Evolutionary conservation across 1,140 invertebrate genomes (phyloP).

Genomic region (Oscheius sp.): DNA sequence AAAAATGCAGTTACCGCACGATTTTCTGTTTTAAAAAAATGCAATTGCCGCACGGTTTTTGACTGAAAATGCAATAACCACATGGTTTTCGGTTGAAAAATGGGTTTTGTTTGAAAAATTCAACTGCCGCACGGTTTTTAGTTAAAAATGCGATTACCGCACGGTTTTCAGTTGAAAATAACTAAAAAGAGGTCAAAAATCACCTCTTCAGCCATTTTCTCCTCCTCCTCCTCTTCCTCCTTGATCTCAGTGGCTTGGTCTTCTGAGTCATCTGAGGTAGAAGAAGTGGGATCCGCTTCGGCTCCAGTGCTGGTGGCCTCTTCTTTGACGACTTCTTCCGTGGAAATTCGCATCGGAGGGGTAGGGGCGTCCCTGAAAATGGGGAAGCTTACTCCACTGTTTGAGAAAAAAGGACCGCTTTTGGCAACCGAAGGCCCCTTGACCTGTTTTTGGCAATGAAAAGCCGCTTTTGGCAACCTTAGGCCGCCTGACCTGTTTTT

Average conservation of each 20-base stretch:
- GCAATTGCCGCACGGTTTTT: background rate
- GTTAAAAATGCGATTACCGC: background rate
- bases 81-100: background rate
- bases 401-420: no score
- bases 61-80: background rate
- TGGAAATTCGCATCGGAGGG: background rate
- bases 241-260: conserved; percentile 18
- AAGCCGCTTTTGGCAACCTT: no score
- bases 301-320: background rate
- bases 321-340: conserved; percentile 9
- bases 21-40: no score
- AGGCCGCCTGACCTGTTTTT: no score
- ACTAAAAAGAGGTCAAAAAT: background rate
- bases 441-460: no score
- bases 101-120: no score
- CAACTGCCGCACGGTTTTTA: background rate
- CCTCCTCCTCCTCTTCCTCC: conserved; percentile 8
- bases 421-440: no score
- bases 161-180: background rate
- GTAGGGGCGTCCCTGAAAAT: background rate
- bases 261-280: conserved; percentile 26
- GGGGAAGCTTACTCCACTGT: background rate
- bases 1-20: no score
- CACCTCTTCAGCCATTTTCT: background rate
- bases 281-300: background rate